Evolutionary conservation across 2,888 invertebrate genomes (phyloP).

Genomic region (Drosophila neotestacea): DNA sequence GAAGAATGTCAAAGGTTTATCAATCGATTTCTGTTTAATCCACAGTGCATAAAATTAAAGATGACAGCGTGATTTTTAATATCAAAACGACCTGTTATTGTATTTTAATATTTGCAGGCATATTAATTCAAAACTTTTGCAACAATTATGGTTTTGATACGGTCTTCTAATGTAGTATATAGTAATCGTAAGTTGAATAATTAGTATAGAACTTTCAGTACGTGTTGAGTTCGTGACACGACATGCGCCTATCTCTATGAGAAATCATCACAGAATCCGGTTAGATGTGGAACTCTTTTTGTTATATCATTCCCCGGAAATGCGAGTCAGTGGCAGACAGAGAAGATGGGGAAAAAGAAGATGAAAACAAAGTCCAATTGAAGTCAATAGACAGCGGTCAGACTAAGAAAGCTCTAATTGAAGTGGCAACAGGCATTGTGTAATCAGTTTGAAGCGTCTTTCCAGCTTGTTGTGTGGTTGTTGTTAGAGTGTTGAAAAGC

Average conservation of each 20-base stretch:
- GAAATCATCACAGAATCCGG: slow-evolving; percentile 1
- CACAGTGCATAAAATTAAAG: slow-evolving; percentile 1
- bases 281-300: slow-evolving; percentile 6
- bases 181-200: no score
- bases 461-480: not conserved
- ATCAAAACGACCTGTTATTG: no score
- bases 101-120: no score
- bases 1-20: slow-evolving; percentile 26
- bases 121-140: no score
- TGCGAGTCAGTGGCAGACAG: not conserved
- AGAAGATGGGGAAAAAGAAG: not conserved
- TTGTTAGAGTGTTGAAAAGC: slow-evolving; percentile 18
- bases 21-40: slow-evolving; percentile 16
- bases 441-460: slow-evolving; percentile 5
- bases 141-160: no score
- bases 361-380: slow-evolving; percentile 3
- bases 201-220: not conserved
- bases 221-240: slow-evolving; percentile 13
- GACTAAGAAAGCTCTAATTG: slow-evolving; percentile 52
- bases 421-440: slow-evolving; percentile 33
- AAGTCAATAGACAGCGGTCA: slow-evolving; percentile 20
- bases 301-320: slow-evolving; percentile 14
- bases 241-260: not conserved
- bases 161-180: no score
- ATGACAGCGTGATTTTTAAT: not conserved